Evolutionary conservation across 2,888 invertebrate genomes (phyloP).

Genomic region (Apamea anceps): DNA sequence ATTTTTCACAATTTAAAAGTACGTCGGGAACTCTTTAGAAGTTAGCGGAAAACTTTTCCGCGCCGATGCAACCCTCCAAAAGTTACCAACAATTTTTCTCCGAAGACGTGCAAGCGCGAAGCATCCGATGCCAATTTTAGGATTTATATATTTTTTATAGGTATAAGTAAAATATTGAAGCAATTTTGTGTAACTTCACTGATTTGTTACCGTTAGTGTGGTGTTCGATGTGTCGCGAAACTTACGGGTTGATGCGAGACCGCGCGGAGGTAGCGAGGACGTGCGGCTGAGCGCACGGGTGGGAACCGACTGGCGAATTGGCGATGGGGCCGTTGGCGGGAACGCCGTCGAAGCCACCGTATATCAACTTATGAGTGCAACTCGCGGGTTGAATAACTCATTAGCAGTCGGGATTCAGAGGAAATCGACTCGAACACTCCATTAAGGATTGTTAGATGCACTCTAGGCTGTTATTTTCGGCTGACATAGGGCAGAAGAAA

Average conservation of each 20-base stretch:
- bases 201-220: constrained; percentile 70
- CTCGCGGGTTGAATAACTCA: constrained; percentile 64
- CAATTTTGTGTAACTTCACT: constrained; percentile 60
- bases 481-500: neutral
- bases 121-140: constrained; percentile 63
- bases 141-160: constrained; percentile 34
- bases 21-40: constrained; percentile 53
- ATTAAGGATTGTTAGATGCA: constrained; percentile 13
- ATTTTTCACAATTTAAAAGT: constrained; percentile 62
- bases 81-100: constrained; percentile 70
- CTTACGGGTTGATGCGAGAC: constrained; percentile 79
- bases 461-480: neutral
- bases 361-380: constrained; percentile 61
- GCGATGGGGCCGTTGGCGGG: constrained; percentile 53
- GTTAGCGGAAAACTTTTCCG: constrained; percentile 55
- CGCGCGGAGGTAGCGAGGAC: constrained; percentile 76
- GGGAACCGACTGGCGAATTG: constrained; percentile 75
- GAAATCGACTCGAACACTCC: constrained; percentile 54
- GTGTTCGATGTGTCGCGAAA: constrained; percentile 82
- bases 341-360: constrained; percentile 44
- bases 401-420: constrained; percentile 55
- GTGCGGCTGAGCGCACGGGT: constrained; percentile 77
- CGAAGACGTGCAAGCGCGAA: constrained; percentile 59
- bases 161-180: constrained; percentile 51
- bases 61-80: constrained; percentile 64